Percentiles rank a stretch among this genome's conserved stretches.
phyloP scores from a whole-genome alignment of 2,888 invertebrate species.

The Creontiades dilutus region DNA sequence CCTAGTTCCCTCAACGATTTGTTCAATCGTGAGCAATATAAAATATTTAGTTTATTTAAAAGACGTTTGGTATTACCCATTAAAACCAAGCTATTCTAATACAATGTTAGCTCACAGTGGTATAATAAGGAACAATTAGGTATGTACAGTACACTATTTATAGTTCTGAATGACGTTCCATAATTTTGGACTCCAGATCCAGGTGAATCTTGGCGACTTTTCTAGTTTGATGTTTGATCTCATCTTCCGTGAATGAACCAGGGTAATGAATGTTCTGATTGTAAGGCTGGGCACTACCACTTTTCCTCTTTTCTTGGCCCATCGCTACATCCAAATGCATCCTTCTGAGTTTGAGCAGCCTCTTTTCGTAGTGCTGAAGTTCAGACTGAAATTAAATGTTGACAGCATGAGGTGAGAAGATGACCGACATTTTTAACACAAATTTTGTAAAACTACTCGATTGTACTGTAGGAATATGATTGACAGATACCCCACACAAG shows the following conservation, averaged over 20 bases:
- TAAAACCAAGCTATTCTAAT: too few species aligned
- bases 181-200: slow-evolving; percentile 88
- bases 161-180: slow-evolving; percentile 87
- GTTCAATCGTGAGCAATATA: too few species aligned
- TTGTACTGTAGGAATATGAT: too few species aligned
- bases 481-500: too few species aligned
- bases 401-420: too few species aligned
- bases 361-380: slow-evolving; percentile 91
- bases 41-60: too few species aligned
- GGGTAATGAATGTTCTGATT: slow-evolving; percentile 84
- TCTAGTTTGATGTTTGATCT: slow-evolving; percentile 89
- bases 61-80: too few species aligned
- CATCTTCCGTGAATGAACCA: slow-evolving; percentile 85
- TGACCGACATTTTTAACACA: too few species aligned
- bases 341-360: slow-evolving; percentile 89
- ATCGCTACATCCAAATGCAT: slow-evolving; percentile 90
- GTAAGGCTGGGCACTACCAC: slow-evolving; percentile 79
- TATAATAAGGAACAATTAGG: too few species aligned
- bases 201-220: slow-evolving; percentile 92
- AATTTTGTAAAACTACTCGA: too few species aligned
- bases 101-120: too few species aligned
- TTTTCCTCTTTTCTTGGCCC: slow-evolving; percentile 83
- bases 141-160: slow-evolving; percentile 78
- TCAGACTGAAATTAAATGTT: slow-evolving; percentile 82
- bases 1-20: too few species aligned